Evolutionary conservation across 2,888 invertebrate genomes (phyloP), one percentile per base, ranked within the genome.

Genomic region (Drosophila vallismaia): DNA sequence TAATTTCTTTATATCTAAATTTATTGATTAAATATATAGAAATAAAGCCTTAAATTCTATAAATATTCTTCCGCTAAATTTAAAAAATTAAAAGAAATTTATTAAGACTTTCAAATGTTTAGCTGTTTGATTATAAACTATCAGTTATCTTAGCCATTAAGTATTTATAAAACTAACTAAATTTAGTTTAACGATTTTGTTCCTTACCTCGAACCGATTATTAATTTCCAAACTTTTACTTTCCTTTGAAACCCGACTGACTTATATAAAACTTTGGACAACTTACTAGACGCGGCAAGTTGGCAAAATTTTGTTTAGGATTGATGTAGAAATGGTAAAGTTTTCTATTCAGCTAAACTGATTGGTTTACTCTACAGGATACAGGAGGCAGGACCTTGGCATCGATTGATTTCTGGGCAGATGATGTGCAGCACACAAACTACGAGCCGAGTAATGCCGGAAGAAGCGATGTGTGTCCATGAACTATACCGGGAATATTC

Each of bases 261-360:
- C 48, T 45, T 55, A 29, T 46, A 64, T 53, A 44, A 72, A 77
- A 89, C 90, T 90, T 90, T 88, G 88, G 75, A 66, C 87, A 86
- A 86, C 88, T 90, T 90, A 78, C 90, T 57, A 75, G 68, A 53
- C 58, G 51, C 31, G 76, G 88, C 88, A 90, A 90, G 88, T 85
- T 78, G 90, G 80, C 88, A 89, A 90, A 90, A 80, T 88, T 80
- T 71, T 33, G 71, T 33, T 44, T 42, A 26, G 33, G 19, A 24
- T 38, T 10, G 7, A 19, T 14, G 6, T 26, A 2, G n/a, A 8
- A 54, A 10, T 38, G 10, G 1, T 26, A 38, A 52, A 28, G 29
- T 57, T 51, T 53, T 53, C 7, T 8, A 26, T 42, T 42, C 59
- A 46, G 53, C 36, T 24, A 55, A 59, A n/a, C 9, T 12, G 46